Percentiles rank a stretch among this genome's conserved stretches.
Conservation (phyloP, 1,140 invertebrate species). For the Laupala kohalensis region DNA sequence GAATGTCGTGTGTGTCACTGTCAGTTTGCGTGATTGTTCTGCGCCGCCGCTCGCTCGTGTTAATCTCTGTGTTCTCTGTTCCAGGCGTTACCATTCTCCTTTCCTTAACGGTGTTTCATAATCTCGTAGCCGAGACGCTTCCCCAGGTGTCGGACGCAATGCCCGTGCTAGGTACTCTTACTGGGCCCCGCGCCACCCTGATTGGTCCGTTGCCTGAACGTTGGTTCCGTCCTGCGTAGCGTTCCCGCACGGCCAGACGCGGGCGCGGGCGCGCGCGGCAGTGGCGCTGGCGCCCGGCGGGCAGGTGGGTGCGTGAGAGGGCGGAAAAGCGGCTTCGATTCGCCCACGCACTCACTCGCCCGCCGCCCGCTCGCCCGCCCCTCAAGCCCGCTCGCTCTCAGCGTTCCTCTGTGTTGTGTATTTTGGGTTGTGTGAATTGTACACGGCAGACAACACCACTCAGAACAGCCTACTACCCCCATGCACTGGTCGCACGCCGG, state of each 20-base stretch:
- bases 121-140: slow-evolving; percentile 37
- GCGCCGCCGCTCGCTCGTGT: neutral
- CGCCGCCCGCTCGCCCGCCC: too few relatives aligned
- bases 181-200: neutral
- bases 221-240: neutral
- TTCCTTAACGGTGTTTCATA: slow-evolving; percentile 52
- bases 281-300: too few relatives aligned
- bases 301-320: too few relatives aligned
- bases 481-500: neutral
- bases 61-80: slow-evolving; percentile 19
- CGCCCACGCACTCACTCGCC: too few relatives aligned
- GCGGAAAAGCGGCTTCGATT: too few relatives aligned
- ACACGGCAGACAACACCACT: neutral
- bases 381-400: too few relatives aligned
- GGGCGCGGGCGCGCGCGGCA: too few relatives aligned
- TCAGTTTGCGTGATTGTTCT: neutral
- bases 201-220: neutral
- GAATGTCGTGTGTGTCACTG: neutral
- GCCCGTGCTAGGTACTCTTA: slow-evolving; percentile 36
- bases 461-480: neutral
- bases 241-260: neutral
- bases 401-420: neutral
- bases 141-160: slow-evolving; percentile 37
- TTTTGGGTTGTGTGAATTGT: neutral
- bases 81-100: slow-evolving; percentile 58